A percentile compares a stretch with the other conserved stretches of the same genome.
These are phyloP conservation scores for Ganaspis brasiliensis DNA, from an alignment of 2,888 invertebrate genomes.

Conservation along the genomic window DNA sequence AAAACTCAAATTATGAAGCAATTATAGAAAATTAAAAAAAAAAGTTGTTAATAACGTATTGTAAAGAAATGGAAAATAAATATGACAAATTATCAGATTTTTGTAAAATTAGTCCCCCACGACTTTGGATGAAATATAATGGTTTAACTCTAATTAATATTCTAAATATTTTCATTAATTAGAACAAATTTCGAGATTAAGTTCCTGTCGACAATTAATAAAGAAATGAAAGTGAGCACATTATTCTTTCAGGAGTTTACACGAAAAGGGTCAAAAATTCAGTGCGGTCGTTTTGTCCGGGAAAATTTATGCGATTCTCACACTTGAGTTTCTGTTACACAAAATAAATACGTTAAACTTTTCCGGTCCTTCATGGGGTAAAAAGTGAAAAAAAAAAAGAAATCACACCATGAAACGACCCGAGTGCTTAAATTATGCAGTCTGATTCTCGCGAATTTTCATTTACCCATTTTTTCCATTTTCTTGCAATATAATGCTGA, in stretches of 20 bases:
- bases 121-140: too few species aligned
- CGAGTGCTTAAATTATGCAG: slow-evolving; percentile 45
- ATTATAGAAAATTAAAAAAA: too few species aligned
- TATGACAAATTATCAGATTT: too few species aligned
- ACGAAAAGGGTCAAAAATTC: slow-evolving; percentile 42
- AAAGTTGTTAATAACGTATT: too few species aligned
- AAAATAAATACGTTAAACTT: slow-evolving; percentile 56
- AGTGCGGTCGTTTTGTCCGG: slow-evolving; percentile 49
- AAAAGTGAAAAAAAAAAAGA: slow-evolving; percentile 48
- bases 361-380: slow-evolving; percentile 43
- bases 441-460: slow-evolving; percentile 9
- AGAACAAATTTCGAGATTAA: too few species aligned
- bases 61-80: too few species aligned
- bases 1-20: too few species aligned
- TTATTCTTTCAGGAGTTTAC: slow-evolving; percentile 60
- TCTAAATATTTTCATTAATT: too few species aligned
- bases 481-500: neutral
- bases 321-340: slow-evolving; percentile 45
- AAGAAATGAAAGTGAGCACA: too few species aligned
- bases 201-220: slow-evolving; percentile 54
- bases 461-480: neutral
- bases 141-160: too few species aligned
- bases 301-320: slow-evolving; percentile 58
- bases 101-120: too few species aligned
- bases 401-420: slow-evolving; percentile 1